phyloP scores from a whole-genome alignment of 2,888 invertebrate genomes.

The Icerya purchasi region DNA sequence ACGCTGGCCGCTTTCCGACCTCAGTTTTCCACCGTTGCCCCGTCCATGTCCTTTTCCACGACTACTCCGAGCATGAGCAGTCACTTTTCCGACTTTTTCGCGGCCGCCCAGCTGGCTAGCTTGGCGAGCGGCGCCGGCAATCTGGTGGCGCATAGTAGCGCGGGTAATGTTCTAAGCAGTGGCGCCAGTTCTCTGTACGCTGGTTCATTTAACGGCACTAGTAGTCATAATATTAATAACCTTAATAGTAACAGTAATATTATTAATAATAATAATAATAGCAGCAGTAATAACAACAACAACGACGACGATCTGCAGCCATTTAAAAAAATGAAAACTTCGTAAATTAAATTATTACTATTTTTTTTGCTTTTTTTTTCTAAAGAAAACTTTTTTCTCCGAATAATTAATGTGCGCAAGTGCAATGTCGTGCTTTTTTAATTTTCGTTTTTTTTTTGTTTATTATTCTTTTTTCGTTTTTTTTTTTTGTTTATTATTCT shows the following conservation, averaged over 20 bases:
- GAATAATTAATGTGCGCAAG: too few species aligned
- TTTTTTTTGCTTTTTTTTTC: too few species aligned
- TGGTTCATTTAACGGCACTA: constrained; percentile 9
- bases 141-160: background rate
- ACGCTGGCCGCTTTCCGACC: constrained; percentile 6
- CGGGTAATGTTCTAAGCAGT: too few species aligned
- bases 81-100: background rate
- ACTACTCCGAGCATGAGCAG: background rate
- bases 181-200: background rate
- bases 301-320: constrained; percentile 15
- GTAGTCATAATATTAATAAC: constrained; percentile 10
- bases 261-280: constrained; percentile 13
- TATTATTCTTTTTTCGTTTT: background rate
- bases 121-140: background rate
- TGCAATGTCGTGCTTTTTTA: too few species aligned
- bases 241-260: constrained; percentile 12
- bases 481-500: background rate
- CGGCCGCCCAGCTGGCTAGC: background rate
- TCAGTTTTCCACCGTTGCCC: constrained; percentile 6
- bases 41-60: background rate
- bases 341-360: too few species aligned
- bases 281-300: constrained; percentile 7
- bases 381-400: too few species aligned
- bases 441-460: too few species aligned
- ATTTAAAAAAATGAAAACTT: constrained; percentile 16